Percentiles rank a stretch among this genome's conserved stretches.
Evolutionary conservation across 2,888 invertebrate genomes (phyloP).

Genomic region (Pyrocoelia pectoralis): DNA sequence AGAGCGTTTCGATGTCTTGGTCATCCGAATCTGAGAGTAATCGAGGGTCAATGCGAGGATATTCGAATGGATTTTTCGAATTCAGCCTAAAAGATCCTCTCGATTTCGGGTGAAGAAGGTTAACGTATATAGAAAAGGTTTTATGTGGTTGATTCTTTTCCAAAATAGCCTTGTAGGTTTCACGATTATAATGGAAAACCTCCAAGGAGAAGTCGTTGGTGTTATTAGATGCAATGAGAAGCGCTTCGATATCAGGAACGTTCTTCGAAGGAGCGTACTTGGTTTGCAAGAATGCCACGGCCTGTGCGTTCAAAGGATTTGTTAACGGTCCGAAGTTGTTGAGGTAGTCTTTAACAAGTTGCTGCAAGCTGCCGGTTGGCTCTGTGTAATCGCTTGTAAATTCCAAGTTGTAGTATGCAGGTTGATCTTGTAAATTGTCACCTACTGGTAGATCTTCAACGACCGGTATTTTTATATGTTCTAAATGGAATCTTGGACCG

Average conservation of each 20-base stretch:
- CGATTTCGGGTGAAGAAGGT: constrained; percentile 62
- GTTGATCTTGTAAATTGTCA: constrained; percentile 79
- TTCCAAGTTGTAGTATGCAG: constrained; percentile 72
- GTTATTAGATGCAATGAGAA: constrained; percentile 23
- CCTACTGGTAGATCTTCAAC: constrained; percentile 76
- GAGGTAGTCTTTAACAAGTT: constrained; percentile 38
- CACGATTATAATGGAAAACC: constrained; percentile 24
- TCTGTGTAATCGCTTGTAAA: constrained; percentile 57
- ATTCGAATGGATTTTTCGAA: constrained; percentile 67
- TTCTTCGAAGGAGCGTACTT: constrained; percentile 18
- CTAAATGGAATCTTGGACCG: constrained; percentile 70
- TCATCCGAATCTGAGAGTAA: constrained; percentile 67
- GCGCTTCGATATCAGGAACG: constrained; percentile 37
- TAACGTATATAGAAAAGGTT: constrained; percentile 56
- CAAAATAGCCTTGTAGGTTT: constrained; percentile 19
- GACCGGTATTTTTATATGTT: constrained; percentile 65
- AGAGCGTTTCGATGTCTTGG: constrained; percentile 62
- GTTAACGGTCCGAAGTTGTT: constrained; percentile 41
- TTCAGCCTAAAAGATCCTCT: constrained; percentile 62
- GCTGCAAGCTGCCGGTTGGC: neutral
- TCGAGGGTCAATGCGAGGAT: constrained; percentile 72
- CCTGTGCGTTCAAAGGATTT: constrained; percentile 42
- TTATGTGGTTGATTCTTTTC: constrained; percentile 16
- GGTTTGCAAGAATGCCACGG: constrained; percentile 32
- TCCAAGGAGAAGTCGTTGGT: constrained; percentile 8